Base-by-base conservation (phyloP, 2,113 vertebrate genomes). In the Paramormyrops kingsleyae region DNA sequence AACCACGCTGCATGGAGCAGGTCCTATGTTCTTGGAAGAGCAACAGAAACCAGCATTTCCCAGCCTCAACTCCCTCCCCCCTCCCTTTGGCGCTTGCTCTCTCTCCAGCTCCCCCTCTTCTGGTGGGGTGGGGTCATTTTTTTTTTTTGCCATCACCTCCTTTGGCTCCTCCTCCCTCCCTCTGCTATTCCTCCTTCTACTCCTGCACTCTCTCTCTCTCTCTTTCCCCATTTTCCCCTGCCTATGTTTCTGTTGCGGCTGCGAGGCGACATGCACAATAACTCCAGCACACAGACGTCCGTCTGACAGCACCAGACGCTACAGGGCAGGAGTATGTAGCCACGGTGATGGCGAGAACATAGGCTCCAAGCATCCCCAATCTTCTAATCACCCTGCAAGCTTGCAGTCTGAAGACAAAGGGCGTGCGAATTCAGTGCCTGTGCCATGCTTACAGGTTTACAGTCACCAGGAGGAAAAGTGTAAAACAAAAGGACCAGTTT, bases 111-210 rank as follows among this genome's bases (percentile, higher is more conserved):
- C 83, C 47, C 83, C n/a, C 42, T 83, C 80, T 83, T 83, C 35
- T n/a, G 5, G 42, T 50, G 83, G 83, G 88, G 39, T 66, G 77
- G 52, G 80, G 49, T 85, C 83, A 27, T 50, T 13, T 89, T 89
- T 56, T 44, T 46, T 89, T 89, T 86, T 47, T 90, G 56, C 84
- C 89, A 90, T 85, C 89, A 87, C 62, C 85, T 87, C 66, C 50
- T 87, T 84, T 62, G 49, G 89, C 89, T 56, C 27, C 35, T 70
- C 49, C 70, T 47, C 70, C 70, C 47, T 42, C 74, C 70, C 88
- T 39, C 87, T 89, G 27, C 46, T n/a, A 39, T 52, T 83, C 74
- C 31, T 80, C 59, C 27, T 46, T 50, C 50, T 5, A 21, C 50
- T 89, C 31, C 84, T 21, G 15, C 46, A 39, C 89, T n/a, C 89